Base-by-base conservation (phyloP, 2,113 vertebrate species). In the Pandion haliaetus region DNA sequence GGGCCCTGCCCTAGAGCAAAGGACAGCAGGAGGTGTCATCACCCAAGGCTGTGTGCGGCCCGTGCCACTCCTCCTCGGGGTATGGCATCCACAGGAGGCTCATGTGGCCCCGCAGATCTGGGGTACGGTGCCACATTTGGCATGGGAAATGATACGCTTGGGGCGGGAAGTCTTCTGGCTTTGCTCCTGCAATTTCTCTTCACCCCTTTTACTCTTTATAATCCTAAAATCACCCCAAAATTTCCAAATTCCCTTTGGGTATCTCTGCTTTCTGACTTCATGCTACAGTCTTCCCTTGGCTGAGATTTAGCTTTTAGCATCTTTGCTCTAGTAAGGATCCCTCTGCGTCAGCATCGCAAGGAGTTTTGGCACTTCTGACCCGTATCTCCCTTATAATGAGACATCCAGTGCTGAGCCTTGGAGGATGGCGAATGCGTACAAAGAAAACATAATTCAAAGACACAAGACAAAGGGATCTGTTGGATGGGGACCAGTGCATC, bases 91-190 rank as follows among this genome's bases (percentile, higher is more conserved):
- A 23, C 3, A 2, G 49, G 44, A 69, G 58, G 17, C 26, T 47
- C 71, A 17, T 0, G 0, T 20, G n/a, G n/a, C 38, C n/a, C 29
- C 5, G 2, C 62, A 66, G 66, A 63, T 50, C 34, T 0, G 0
- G n/a, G 79, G 45, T 10, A 15, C 1, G 1, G 26, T 29, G 65
- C 26, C 3, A 2, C 36, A 1, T 49, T 42, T 25, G 31, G 21
- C 24, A 16, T 19, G 58, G 49, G 80, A 83, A 92, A 55, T 20
- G 2, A 8, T 13, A 4, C 1, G 0, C 63, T 86, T 32, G 29
- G 47, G 57, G n/a, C 52, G 65, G 65, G 61, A 80, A 92, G 4
- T 23, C 69, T 62, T 78, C 40, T 82, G 80, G 54, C 57, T 57
- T 88, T 69, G 49, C 23, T 77, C 28, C 74, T 83, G 67, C 31